Evolutionary conservation across 2,113 vertebrate species (phyloP).

Genomic region (Chloroceryle aenea): DNA sequence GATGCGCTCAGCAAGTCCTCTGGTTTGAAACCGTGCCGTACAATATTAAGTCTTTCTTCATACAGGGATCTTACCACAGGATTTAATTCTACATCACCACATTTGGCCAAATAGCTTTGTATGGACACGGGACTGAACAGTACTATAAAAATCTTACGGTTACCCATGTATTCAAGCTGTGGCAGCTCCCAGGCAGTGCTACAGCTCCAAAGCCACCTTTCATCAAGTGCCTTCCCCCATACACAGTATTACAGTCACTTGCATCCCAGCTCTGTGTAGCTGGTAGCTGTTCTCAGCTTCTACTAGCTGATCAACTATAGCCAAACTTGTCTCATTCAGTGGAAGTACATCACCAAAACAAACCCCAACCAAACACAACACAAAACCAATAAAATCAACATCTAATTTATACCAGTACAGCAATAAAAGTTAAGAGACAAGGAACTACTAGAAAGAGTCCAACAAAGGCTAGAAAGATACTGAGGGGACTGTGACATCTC

Average conservation of each 20-base stretch:
- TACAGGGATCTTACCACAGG: accelerated
- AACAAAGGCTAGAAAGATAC: not conserved
- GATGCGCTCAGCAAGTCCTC: not conserved
- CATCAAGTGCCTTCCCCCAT: not conserved
- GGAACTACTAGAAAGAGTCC: not conserved
- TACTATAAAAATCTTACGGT: not conserved
- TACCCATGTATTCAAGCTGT: not conserved
- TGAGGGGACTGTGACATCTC: not conserved
- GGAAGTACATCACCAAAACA: not conserved
- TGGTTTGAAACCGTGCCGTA: not conserved
- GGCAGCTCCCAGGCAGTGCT: not conserved
- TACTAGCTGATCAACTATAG: not conserved
- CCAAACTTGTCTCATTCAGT: not conserved
- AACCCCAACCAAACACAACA: not conserved
- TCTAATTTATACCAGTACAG: not conserved
- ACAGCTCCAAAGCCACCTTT: not conserved
- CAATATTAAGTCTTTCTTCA: not conserved
- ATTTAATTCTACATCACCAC: not conserved
- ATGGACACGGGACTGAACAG: not conserved
- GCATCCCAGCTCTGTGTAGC: not conserved
- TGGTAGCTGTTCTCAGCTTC: not conserved
- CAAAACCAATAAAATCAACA: not conserved
- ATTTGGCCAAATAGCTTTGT: not conserved
- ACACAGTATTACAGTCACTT: not conserved
- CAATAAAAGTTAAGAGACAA: not conserved